These are phyloP conservation scores for Poicephalus gulielmi DNA, from an alignment of 2,113 vertebrate genomes.

Conservation along the genomic window DNA sequence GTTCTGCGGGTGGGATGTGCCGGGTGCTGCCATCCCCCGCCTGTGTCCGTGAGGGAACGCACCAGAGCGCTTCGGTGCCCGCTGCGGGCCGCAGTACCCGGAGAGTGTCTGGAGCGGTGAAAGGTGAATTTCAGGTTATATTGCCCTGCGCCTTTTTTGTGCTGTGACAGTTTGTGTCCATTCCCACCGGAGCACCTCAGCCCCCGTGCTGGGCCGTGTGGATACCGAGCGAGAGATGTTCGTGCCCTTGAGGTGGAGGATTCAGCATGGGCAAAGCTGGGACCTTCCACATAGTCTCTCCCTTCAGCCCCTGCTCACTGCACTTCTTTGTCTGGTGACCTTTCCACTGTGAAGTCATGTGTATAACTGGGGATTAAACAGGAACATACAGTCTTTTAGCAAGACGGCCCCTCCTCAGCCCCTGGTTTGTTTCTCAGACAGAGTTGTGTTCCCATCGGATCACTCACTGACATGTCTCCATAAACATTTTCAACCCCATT, in stretches of 20 bases:
- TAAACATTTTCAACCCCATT: background rate
- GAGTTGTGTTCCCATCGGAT: background rate
- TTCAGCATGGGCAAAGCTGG: background rate
- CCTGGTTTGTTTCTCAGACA: background rate
- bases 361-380: slow-evolving; percentile 26
- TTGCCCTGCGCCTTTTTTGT: fast-evolving
- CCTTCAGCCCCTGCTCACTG: background rate
- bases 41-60: background rate
- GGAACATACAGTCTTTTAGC: slow-evolving; percentile 11
- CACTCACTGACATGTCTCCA: fast-evolving
- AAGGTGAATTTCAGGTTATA: background rate
- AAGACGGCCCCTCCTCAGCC: background rate
- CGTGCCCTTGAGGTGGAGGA: fast-evolving
- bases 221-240: fast-evolving
- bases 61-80: too few species aligned
- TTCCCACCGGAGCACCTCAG: fast-evolving
- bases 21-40: too few species aligned
- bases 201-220: fast-evolving
- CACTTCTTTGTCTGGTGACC: slow-evolving; percentile 29
- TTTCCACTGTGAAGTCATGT: slow-evolving; percentile 13
- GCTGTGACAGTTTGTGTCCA: background rate
- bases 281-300: background rate
- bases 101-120: fast-evolving
- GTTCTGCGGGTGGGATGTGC: background rate
- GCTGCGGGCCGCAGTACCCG: background rate